Evolutionary conservation across 2,113 vertebrate species (phyloP).

Genomic region (Geococcyx californianus): DNA sequence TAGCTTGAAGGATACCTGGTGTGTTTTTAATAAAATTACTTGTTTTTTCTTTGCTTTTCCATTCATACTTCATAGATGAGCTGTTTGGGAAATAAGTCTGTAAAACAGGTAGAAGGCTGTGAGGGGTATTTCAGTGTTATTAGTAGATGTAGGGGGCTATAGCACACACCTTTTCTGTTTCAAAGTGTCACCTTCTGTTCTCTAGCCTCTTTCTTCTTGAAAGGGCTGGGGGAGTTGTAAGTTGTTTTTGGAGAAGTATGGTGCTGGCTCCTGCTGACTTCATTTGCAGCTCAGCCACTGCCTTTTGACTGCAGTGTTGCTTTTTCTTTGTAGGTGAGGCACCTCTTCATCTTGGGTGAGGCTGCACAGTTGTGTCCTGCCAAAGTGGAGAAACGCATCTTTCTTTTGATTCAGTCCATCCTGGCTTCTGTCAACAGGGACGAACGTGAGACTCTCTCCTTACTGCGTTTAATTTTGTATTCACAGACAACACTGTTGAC

Average conservation of each 20-base stretch:
- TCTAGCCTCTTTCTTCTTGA: not conserved
- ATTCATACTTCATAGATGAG: not conserved
- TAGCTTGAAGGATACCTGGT: not conserved
- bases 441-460: conserved; percentile 65
- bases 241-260: not conserved
- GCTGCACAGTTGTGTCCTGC: conserved; percentile 87
- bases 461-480: not conserved
- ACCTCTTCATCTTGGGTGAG: conserved; percentile 90
- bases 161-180: not conserved
- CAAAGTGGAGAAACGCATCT: conserved; percentile 79
- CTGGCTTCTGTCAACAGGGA: conserved; percentile 74
- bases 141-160: not conserved
- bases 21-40: not conserved
- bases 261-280: not conserved
- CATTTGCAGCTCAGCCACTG: not conserved
- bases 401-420: conserved; percentile 91
- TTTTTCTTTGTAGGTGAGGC: conserved; percentile 80
- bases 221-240: not conserved
- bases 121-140: not conserved
- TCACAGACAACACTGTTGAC: rapidly evolving
- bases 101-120: not conserved
- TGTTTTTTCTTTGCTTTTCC: not conserved
- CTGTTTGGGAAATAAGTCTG: not conserved
- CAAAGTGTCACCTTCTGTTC: not conserved
- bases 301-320: not conserved